A percentile compares a stretch with the other conserved stretches of the same genome.
These are phyloP conservation scores for Macrophya alboannulata DNA, from an alignment of 2,888 invertebrate genomes.

Conservation along the genomic window DNA sequence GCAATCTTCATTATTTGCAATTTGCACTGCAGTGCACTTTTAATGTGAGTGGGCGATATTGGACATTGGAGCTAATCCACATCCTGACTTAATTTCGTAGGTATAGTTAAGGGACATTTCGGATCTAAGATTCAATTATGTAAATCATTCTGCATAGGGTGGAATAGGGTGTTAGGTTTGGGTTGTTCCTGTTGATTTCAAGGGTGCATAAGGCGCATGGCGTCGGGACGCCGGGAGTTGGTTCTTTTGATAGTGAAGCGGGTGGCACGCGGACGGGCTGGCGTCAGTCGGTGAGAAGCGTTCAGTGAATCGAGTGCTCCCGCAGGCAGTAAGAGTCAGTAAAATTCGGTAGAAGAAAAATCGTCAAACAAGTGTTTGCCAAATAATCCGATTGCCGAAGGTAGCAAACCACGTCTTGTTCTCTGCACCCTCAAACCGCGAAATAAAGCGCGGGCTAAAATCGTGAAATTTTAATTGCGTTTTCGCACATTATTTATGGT, in stretches of 20 bases:
- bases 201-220: conserved; percentile 52
- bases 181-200: neutral
- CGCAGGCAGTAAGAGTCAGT: neutral
- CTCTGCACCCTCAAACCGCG: neutral
- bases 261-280: conserved; percentile 59
- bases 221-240: conserved; percentile 28
- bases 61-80: neutral
- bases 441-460: neutral
- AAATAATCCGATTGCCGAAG: neutral
- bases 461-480: neutral
- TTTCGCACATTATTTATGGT: neutral
- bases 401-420: neutral
- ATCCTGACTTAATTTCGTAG: neutral
- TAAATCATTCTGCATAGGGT: conserved; percentile 17
- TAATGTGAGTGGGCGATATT: neutral
- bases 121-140: conserved; percentile 35
- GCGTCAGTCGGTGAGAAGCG: conserved; percentile 70
- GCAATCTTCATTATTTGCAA: neutral
- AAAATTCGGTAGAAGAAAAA: neutral
- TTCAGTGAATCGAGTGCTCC: conserved; percentile 65
- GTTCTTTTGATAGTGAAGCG: conserved; percentile 43
- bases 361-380: neutral
- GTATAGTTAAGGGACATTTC: neutral
- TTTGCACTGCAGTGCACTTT: neutral
- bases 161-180: neutral